Evolutionary conservation across 35 echinoderm and acorn worm genomes (phyloP).

Genomic region (Anneissia japonica): DNA sequence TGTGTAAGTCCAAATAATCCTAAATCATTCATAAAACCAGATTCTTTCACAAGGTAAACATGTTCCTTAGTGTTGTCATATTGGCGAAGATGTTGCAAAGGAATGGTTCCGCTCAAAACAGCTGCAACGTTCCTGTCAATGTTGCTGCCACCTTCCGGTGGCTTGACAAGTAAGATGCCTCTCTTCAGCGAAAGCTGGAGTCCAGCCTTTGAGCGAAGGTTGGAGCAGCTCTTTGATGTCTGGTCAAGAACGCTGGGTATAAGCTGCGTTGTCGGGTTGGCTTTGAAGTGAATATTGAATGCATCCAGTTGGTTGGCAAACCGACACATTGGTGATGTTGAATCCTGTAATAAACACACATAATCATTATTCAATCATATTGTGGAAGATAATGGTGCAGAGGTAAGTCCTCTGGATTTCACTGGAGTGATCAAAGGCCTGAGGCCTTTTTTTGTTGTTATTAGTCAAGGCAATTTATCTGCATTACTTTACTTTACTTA

Average conservation of each 20-base stretch:
- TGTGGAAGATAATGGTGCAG: too few relatives aligned
- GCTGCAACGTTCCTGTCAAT: background rate
- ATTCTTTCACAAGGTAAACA: constrained; percentile 14
- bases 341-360: background rate
- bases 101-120: background rate
- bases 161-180: background rate
- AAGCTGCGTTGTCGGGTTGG: background rate
- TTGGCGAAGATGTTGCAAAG: background rate
- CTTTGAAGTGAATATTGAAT: background rate
- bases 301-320: constrained; percentile 1
- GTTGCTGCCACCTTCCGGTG: background rate
- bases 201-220: background rate
- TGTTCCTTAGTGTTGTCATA: background rate
- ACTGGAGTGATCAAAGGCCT: too few relatives aligned
- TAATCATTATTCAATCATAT: too few relatives aligned
- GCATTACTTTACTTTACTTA: too few relatives aligned
- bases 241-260: background rate
- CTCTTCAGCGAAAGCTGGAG: background rate
- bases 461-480: too few relatives aligned
- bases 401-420: too few relatives aligned
- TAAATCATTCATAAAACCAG: constrained; percentile 8
- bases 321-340: background rate
- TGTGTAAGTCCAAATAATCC: background rate
- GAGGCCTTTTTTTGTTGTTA: too few relatives aligned
- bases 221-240: background rate